Base-by-base conservation (phyloP, 2,888 invertebrate genomes). In the Buathra laborator region DNA sequence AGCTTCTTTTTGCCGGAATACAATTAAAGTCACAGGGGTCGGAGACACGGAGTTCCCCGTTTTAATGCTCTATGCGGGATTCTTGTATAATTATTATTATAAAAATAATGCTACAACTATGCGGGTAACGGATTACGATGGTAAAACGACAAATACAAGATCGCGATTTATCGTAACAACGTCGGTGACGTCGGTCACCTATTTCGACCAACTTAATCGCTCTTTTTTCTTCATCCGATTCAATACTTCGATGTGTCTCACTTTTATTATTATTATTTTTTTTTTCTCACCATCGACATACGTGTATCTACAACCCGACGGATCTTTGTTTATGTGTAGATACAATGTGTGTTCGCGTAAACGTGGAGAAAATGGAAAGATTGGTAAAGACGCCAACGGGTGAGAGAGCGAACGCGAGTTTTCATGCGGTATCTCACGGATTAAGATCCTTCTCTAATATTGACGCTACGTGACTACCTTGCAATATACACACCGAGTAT, bases 361-460 rank as follows among this genome's bases (percentile, higher is more conserved):
- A 71, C 51, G 43, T 64, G 71, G 43, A 37, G 37, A 37, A 24
- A 64, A 51, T 19, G 46, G 62, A 64, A 71, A 79, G 70, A 32
- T 70, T 37, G 37, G 68, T 19, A 44, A 9, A 62, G 29, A 29
- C 24, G 59, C 14, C 29, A 48, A 56, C 46, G 74, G 12, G 46
- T 32, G 44, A 10, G 16, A 19, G 53, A 76, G 37, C 43, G 64
- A 16, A 12, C 2, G 66, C 64, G 66, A 16, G 66, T 51, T 66
- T 66, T 43, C 66, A 53, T 64, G 48, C 24, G 66, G 76, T 76
- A 76, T 64, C 76, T 76, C 66, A 66, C 37, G 76, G 83, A 86
- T 87, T 83, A 84, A 85, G 87, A 87, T 86, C 85, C 87, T 87
- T 81, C 81, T 86, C 87, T 88, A 88, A 88, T 88, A 88, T 88